Conservation (phyloP, 1,140 invertebrate species). For the Drosophila navojoa region DNA sequence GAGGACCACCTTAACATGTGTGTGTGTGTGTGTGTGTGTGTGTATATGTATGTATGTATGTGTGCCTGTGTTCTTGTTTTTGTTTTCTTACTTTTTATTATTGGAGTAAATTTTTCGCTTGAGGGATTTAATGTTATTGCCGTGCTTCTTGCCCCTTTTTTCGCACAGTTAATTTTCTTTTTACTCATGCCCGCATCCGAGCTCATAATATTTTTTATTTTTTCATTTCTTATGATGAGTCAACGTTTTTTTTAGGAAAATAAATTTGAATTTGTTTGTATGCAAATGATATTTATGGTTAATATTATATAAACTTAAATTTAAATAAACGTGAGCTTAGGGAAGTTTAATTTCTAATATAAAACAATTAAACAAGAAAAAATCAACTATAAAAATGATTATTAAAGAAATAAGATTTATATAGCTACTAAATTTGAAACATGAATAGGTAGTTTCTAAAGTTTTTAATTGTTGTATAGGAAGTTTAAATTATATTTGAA, state of each 20-base stretch:
- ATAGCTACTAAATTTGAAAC: no score
- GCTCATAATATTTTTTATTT: slow-evolving; percentile 29
- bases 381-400: no score
- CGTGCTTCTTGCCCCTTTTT: slow-evolving; percentile 72
- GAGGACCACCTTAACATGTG: slow-evolving; percentile 1
- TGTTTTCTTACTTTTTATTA: slow-evolving; percentile 56
- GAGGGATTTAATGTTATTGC: slow-evolving; percentile 74
- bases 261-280: slow-evolving; percentile 12
- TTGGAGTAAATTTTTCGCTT: slow-evolving; percentile 80
- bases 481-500: no score
- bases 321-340: no score
- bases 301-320: background rate
- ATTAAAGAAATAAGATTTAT: no score
- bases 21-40: background rate
- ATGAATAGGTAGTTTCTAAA: no score
- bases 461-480: no score
- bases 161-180: slow-evolving; percentile 73
- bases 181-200: slow-evolving; percentile 26
- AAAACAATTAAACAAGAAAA: no score
- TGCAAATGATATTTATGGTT: background rate
- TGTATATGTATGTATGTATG: slow-evolving; percentile 30
- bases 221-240: slow-evolving; percentile 33
- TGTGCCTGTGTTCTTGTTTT: no score
- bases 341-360: no score
- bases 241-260: slow-evolving; percentile 28